These are phyloP conservation scores for Brachyptera putata DNA, from an alignment of 2,888 invertebrate species.

Conservation along the genomic window DNA sequence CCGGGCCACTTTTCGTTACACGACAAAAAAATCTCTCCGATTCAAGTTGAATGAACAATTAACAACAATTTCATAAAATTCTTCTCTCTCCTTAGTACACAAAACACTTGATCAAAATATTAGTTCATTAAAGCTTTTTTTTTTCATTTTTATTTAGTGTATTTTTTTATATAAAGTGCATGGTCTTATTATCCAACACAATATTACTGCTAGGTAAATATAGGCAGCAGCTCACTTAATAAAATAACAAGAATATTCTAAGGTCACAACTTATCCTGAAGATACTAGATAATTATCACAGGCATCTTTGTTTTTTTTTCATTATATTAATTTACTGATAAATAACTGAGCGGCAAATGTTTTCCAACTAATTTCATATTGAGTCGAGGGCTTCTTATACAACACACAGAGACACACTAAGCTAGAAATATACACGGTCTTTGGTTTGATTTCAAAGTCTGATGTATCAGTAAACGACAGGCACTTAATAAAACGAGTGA, in stretches of 20 bases:
- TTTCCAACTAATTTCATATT: no score
- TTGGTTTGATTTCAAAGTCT: conserved; percentile 16
- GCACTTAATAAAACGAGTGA: conserved; percentile 34
- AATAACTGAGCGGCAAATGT: conserved; percentile 13
- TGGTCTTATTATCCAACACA: conserved; percentile 1
- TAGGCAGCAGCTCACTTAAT: conserved; percentile 45
- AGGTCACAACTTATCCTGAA: conserved; percentile 66
- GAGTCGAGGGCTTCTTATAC: no score
- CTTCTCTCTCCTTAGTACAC: no score
- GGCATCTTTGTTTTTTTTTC: no score
- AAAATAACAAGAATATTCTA: conserved; percentile 45
- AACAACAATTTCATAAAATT: background rate
- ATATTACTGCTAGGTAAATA: conserved; percentile 38
- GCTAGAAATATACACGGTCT: no score
- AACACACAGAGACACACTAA: no score
- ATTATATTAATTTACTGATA: conserved; percentile 34
- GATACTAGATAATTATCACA: conserved; percentile 68
- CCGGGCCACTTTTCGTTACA: conserved; percentile 21
- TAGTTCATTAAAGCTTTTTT: no score
- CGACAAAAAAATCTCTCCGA: conserved; percentile 1
- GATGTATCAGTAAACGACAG: conserved; percentile 27
- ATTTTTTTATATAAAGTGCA: conserved; percentile 24
- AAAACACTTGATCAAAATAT: no score
- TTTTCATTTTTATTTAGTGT: conserved; percentile 27
- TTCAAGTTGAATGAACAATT: background rate